Percentiles rank a stretch among this genome's conserved stretches.
These are phyloP conservation scores for Elephantulus edwardii DNA, from an alignment of 2,113 vertebrate species.

Conservation along the genomic window DNA sequence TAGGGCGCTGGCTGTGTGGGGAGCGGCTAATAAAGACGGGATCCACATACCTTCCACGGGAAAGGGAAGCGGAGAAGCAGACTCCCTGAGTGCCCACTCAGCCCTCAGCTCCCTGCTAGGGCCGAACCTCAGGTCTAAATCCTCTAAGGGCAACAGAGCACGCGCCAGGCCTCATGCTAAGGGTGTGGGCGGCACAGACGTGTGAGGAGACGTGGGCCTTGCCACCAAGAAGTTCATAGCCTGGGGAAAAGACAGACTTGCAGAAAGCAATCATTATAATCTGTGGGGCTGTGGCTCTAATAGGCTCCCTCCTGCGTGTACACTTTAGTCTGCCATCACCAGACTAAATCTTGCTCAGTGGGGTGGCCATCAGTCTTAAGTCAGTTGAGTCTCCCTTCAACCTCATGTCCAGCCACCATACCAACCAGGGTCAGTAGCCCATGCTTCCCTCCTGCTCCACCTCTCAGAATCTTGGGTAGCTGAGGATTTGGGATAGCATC, in stretches of 20 bases:
- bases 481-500: background rate
- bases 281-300: rapidly evolving
- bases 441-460: background rate
- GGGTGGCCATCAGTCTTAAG: background rate
- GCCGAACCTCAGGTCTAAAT: background rate
- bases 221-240: background rate
- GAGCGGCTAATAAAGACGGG: background rate
- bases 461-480: background rate
- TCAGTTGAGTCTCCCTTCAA: background rate
- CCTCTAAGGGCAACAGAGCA: background rate
- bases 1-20: rapidly evolving
- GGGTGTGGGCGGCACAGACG: background rate
- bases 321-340: background rate
- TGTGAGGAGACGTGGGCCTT: background rate
- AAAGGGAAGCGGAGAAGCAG: background rate
- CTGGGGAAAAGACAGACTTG: background rate
- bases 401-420: background rate
- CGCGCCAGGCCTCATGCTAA: background rate
- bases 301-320: rapidly evolving
- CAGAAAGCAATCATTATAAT: background rate
- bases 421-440: background rate
- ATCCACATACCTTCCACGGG: background rate
- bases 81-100: background rate
- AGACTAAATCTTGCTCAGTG: background rate
- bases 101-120: background rate